Conservation (phyloP, 2,797 vertebrate genomes). For the Balearica regulorum region DNA sequence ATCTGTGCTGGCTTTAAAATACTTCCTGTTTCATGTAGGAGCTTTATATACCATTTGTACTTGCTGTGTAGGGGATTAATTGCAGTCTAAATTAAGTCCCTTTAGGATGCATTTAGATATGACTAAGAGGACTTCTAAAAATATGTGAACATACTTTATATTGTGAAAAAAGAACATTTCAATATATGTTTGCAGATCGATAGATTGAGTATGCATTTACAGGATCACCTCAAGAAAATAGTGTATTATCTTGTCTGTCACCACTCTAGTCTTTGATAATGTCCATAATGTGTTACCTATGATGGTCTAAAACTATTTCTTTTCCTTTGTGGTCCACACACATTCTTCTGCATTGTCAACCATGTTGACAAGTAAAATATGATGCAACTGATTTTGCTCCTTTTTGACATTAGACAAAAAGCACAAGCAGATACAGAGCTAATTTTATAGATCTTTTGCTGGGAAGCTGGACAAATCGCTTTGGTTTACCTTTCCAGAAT, state of each 20-base stretch:
- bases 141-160: not conserved
- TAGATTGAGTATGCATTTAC: not conserved
- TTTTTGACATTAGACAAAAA: not conserved
- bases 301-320: not conserved
- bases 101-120: slow-evolving; percentile 8
- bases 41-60: slow-evolving; percentile 16
- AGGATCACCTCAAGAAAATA: not conserved
- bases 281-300: not conserved
- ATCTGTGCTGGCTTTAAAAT: slow-evolving; percentile 8
- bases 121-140: slow-evolving; percentile 44
- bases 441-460: not conserved
- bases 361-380: not conserved
- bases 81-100: slow-evolving; percentile 8
- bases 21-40: slow-evolving; percentile 3
- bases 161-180: not conserved
- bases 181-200: not conserved
- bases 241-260: not conserved
- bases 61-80: slow-evolving; percentile 16
- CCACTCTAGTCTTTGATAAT: not conserved
- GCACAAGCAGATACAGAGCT: not conserved
- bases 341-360: not conserved
- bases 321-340: not conserved
- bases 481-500: not conserved
- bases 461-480: not conserved
- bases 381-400: not conserved